phyloP scores from a whole-genome alignment of 2,888 invertebrate species.

The Andrena marginata region DNA sequence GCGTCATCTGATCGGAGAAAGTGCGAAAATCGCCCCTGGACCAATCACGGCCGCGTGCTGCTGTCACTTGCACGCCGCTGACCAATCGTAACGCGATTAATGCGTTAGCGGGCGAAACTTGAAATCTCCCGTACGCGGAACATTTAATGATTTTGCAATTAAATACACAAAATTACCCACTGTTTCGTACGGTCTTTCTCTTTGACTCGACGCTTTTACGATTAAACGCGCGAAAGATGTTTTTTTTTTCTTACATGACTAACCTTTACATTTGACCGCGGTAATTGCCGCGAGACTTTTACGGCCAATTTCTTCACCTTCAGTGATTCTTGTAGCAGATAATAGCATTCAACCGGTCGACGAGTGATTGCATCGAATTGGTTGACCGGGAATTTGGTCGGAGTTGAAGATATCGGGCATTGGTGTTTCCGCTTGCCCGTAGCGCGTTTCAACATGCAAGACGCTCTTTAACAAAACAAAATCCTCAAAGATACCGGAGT shows the following conservation, averaged over 20 bases:
- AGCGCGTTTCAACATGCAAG: slow-evolving; percentile 1
- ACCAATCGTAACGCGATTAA: slow-evolving; percentile 41
- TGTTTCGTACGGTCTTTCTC: too few relatives aligned
- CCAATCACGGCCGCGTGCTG: slow-evolving; percentile 48
- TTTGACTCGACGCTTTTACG: background rate
- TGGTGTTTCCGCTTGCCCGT: slow-evolving; percentile 3
- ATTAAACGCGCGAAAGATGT: too few relatives aligned
- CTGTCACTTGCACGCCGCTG: slow-evolving; percentile 14
- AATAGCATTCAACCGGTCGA: too few relatives aligned
- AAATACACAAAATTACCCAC: too few relatives aligned
- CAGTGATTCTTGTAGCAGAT: too few relatives aligned
- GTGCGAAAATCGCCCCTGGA: slow-evolving; percentile 68
- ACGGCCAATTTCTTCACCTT: too few relatives aligned
- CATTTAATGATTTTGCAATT: too few relatives aligned
- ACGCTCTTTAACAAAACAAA: background rate
- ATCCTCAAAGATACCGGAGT: background rate
- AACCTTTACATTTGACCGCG: background rate
- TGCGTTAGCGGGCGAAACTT: background rate
- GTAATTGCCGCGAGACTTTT: slow-evolving; percentile 7
- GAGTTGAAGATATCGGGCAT: too few relatives aligned
- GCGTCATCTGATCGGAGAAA: slow-evolving; percentile 69
- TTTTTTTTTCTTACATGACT: background rate
- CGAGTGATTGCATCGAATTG: too few relatives aligned
- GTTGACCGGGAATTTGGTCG: too few relatives aligned
- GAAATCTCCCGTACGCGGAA: background rate